Base-by-base conservation (phyloP, 2,888 invertebrate genomes). In the Apantesis nais region DNA sequence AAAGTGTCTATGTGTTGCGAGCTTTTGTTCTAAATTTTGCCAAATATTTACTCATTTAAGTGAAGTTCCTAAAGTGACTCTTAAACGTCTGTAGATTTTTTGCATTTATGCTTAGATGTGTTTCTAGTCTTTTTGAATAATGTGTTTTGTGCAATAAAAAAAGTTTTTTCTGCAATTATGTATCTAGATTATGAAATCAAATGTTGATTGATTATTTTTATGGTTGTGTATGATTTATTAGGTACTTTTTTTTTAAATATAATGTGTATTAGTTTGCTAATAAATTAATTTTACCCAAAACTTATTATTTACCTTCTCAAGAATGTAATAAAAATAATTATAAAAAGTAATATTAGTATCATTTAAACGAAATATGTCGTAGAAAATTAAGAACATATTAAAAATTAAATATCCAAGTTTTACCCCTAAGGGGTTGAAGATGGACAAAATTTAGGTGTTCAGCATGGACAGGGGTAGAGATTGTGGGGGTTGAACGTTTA, bases 101-200 rank as follows among this genome's bases (percentile, higher is more conserved):
- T n/a, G 22, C n/a, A 52, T n/a, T 34, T 16, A 7, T 52, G 16
- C 22, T n/a, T 12, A 22, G 31, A 52, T 7, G 25, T 34, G 44
- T 63, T 52, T 65, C 69, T 70, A 70, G 69, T 70, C 69, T 44
- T 31, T 29, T 65, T 61, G 65, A 65, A 34, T 58, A 37, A 11
- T 41, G 44, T 39, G 44, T 34, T 41, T 41, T 34, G 44, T 61
- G 69, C 60, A 68, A 63, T 68, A 44, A 34, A 16, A 19, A 48
- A 9, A 11, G 9, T 52, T 1, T 44, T 55, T 31, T 55, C 63
- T 55, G 58, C 58, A 58, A 52, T 55, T 2, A 22, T 1, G 60
- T 34, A 60, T 14, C n/a, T 58, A 63, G 2, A 19, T 37, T 29
- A 61, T 2, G 16, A 25, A 41, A 5, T 34, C 22, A 9, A 61